Evolutionary conservation across 30 jellyfish, hydroid and myxozoan species (phyloP), one percentile per base, ranked within the genome.

Genomic region (Clytia hemisphaerica): DNA sequence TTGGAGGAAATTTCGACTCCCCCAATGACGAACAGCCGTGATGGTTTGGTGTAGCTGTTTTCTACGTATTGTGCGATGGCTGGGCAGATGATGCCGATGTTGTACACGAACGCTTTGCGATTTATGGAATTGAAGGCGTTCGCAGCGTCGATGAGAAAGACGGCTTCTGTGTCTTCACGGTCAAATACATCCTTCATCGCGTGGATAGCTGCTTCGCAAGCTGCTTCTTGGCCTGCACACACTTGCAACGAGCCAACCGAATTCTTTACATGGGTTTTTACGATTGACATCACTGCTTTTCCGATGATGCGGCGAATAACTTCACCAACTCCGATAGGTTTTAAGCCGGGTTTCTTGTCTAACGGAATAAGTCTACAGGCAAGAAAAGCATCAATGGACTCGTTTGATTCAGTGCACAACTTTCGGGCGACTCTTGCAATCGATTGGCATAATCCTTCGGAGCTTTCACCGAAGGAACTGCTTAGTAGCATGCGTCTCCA

Each of bases 121-220:
- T 66, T 66, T 28, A 66, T 4, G 61, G 29, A 26, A 34, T 66
- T 66, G 48, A 66, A 66, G 2, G 76, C 79, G 25, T 66, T 66
- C 21, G 79, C 71, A 21, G 79, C 79, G 27, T 66, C 79, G 40
- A 66, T 50, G 27, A 66, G 48, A 14, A 45, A 26, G 45, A 66
- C 71, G 49, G 45, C 79, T 22, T 66, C 79, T 26, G 71, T 29
- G 31, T 25, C 47, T 28, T 66, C 79, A 4, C 28, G 28, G 19
- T 66, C 79, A 40, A 66, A 66, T 18, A 44, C 15, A 16, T 7
- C 26, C 24, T n/a, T 37, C 69, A 66, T 45, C 18, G 79, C 24
- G 26, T 66, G 79, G 15, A 66, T 66, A 27, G 79, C 79, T 2
- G 79, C 79, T 44, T 38, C 71, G 28, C 72, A 24, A 18, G 71